These are phyloP conservation scores for Dinocampus coccinellae DNA, from an alignment of 2,888 invertebrate species.

Conservation along the genomic window DNA sequence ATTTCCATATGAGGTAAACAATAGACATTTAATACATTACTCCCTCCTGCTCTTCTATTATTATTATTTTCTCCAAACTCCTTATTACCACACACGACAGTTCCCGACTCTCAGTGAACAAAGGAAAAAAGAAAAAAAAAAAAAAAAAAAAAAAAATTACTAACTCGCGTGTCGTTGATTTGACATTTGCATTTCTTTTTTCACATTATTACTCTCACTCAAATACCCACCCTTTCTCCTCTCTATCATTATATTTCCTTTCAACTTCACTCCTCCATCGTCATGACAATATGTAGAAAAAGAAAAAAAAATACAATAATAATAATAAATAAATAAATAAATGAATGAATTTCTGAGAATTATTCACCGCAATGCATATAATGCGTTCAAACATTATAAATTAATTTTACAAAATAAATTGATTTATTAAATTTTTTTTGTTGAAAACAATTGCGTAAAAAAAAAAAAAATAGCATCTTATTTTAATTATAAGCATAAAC, in stretches of 20 bases:
- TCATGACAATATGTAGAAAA: neutral
- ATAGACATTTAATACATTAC: too few species aligned
- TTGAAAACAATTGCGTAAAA: too few species aligned
- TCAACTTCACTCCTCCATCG: neutral
- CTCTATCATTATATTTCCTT: neutral
- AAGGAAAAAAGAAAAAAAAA: too few species aligned
- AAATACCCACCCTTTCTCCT: neutral
- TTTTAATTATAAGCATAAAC: neutral
- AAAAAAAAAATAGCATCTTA: too few species aligned
- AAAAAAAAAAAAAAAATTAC: too few species aligned
- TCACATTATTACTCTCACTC: neutral
- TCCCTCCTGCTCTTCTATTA: too few species aligned
- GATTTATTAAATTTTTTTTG: neutral
- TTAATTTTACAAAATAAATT: neutral
- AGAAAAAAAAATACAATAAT: too few species aligned
- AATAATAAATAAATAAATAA: too few species aligned
- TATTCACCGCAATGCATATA: neutral
- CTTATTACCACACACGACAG: conserved; percentile 6
- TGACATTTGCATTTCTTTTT: conserved; percentile 9
- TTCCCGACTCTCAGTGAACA: conserved; percentile 19
- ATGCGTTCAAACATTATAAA: too few species aligned
- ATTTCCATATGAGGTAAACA: conserved; percentile 12
- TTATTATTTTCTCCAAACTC: conserved; percentile 15
- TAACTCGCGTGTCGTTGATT: conserved; percentile 37
- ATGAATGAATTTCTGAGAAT: conserved; percentile 3